Percentiles rank a stretch among this genome's conserved stretches.
Evolutionary conservation across 2,797 vertebrate genomes (phyloP).

Genomic region (Platalea minor): DNA sequence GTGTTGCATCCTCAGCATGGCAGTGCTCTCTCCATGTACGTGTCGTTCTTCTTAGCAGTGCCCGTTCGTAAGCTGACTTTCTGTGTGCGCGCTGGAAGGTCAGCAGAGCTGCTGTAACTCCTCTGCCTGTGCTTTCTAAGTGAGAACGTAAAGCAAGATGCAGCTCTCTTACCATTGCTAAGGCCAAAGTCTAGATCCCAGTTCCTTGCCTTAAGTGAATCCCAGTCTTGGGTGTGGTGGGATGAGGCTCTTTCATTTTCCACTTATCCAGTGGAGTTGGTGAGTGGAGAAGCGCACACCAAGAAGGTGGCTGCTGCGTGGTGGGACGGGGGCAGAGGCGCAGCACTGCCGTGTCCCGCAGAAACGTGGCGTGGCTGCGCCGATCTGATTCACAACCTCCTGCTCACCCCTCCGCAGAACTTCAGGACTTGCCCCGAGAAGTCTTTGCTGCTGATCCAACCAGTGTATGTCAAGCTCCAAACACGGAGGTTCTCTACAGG

Average conservation of each 20-base stretch:
- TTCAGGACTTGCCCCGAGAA: slow-evolving; percentile 84
- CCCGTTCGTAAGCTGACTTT: neutral
- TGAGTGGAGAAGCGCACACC: neutral
- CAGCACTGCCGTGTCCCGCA: neutral
- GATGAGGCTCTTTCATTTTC: neutral
- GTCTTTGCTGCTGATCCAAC: slow-evolving; percentile 89
- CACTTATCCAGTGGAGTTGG: neutral
- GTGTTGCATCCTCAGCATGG: neutral
- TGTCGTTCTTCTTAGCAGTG: neutral
- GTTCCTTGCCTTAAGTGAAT: neutral
- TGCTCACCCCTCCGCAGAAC: slow-evolving; percentile 71
- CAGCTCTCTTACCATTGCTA: neutral
- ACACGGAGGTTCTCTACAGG: slow-evolving; percentile 83
- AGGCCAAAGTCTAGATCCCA: neutral
- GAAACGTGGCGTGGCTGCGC: fast-evolving
- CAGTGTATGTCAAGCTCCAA: slow-evolving; percentile 55
- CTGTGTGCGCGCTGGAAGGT: neutral
- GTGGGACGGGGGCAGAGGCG: neutral
- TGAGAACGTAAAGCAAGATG: neutral
- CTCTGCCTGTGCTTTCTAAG: neutral
- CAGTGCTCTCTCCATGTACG: neutral
- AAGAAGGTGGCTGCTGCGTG: neutral
- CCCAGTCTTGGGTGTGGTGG: fast-evolving
- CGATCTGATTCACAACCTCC: neutral
- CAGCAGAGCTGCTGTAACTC: neutral